Conservation (phyloP, 2,888 invertebrate genomes). For the Eudasyphora cyanicolor region DNA sequence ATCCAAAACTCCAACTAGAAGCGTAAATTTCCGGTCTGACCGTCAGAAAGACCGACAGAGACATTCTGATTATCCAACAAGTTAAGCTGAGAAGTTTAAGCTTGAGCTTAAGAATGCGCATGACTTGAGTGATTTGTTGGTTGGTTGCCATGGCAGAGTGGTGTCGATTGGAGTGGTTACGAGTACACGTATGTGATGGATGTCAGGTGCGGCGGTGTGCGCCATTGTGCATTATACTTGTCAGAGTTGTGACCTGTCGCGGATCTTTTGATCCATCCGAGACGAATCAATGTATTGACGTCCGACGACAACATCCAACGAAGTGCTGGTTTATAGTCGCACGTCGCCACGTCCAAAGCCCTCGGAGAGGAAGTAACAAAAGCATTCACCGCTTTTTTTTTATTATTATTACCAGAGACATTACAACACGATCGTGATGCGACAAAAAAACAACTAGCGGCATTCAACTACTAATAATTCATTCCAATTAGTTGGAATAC, state of each 20-base stretch:
- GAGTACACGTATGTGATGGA: neutral
- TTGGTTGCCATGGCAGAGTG: too few species aligned
- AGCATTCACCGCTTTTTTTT: too few species aligned
- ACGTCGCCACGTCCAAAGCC: too few species aligned
- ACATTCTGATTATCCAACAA: constrained; percentile 57
- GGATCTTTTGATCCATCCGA: neutral
- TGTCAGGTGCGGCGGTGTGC: neutral
- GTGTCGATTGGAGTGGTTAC: too few species aligned
- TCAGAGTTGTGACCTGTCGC: neutral
- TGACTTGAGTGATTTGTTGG: constrained; percentile 34
- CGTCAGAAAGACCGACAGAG: constrained; percentile 40
- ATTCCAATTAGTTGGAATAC: too few species aligned
- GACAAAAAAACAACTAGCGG: too few species aligned
- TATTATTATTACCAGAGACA: too few species aligned
- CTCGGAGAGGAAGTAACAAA: too few species aligned
- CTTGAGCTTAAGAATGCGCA: constrained; percentile 40
- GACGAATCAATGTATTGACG: neutral
- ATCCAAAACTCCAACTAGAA: neutral
- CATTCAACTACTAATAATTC: too few species aligned
- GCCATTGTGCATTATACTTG: too few species aligned
- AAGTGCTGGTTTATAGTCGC: neutral
- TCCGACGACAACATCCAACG: too few species aligned
- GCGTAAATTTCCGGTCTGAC: constrained; percentile 54
- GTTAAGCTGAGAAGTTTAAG: constrained; percentile 7
- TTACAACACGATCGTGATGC: too few species aligned